Evolutionary conservation across 2,888 invertebrate genomes (phyloP), one percentile per base, ranked within the genome.

Genomic region (Creontiades dilutus): DNA sequence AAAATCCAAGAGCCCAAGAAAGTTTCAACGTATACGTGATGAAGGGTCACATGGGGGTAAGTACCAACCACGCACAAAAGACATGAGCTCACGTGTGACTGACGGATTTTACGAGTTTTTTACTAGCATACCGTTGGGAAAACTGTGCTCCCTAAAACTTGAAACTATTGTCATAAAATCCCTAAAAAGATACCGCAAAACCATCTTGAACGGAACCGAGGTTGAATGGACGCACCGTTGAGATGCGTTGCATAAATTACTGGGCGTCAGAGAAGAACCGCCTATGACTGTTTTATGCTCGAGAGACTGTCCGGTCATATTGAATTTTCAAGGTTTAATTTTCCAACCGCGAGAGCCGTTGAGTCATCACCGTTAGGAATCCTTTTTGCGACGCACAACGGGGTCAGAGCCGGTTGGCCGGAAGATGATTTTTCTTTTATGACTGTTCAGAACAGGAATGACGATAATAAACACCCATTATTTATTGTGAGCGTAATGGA

Each of bases 251-350:
- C 85, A 85, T 85, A 85, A 85, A 85, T 85, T 85, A 57, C 52
- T 61, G 37, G 23, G n/a, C 55, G 61, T 61, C 85, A 37, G 61
- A 61, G 55, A 61, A 61, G 37, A 55, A 55, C 27, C 85, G 57
- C 55, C 57, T 37, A 85, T 61, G 85, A 85, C 55, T 61, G 46
- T 85, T 85, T 57, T 85, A 85, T 85, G 55, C 61, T 28, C 14
- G 37, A 23, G 28, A 37, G n/a, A 57, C n/a, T 85, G 85, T 28
- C 28, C 55, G 57, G 57, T 85, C 85, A 57, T 85, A 61, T 85
- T 37, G 85, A 61, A 85, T 85, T 82, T 85, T 85, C 85, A 85
- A 85, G 85, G 85, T 85, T 85, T 61, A 85, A 85, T 85, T 61
- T 52, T n/a, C 55, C 85, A 16, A 68, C 1, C 37, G 47, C 47